Conservation (phyloP, 2,113 vertebrate species). For the Toxostoma redivivum region DNA sequence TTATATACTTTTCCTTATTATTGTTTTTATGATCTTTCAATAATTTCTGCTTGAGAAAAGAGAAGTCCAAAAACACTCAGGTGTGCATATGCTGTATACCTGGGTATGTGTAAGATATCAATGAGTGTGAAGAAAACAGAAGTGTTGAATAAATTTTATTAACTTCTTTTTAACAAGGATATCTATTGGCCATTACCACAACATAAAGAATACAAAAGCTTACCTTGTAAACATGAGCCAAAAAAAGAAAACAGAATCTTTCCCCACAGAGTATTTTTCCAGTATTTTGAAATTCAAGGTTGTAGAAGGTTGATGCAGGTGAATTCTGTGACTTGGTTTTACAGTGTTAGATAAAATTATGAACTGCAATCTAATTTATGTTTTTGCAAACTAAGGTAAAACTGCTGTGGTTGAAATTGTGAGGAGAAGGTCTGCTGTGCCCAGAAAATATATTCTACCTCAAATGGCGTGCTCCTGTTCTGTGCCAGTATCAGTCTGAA, state of each 20-base stretch:
- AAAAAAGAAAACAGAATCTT: background rate
- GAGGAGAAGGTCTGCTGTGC: background rate
- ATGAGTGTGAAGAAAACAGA: background rate
- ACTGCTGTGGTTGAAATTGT: background rate
- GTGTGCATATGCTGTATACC: background rate
- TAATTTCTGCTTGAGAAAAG: background rate
- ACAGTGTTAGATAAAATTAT: background rate
- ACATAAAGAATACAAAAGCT: background rate
- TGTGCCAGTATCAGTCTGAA: background rate
- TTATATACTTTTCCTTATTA: background rate
- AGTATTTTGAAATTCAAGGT: background rate
- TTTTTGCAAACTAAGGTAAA: conserved; percentile 4
- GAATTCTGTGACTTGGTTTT: background rate
- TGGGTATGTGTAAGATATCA: background rate
- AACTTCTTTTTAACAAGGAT: background rate
- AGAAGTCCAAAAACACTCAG: background rate
- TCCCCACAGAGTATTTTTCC: background rate
- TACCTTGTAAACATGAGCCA: background rate
- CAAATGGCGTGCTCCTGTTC: background rate
- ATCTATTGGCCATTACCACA: background rate
- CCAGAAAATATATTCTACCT: background rate
- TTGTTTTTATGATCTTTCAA: background rate
- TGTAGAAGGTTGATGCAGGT: background rate
- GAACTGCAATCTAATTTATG: background rate
- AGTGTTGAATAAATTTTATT: background rate